phyloP scores from a whole-genome alignment of 2,888 invertebrate species.

The Xestia rhomboidea region DNA sequence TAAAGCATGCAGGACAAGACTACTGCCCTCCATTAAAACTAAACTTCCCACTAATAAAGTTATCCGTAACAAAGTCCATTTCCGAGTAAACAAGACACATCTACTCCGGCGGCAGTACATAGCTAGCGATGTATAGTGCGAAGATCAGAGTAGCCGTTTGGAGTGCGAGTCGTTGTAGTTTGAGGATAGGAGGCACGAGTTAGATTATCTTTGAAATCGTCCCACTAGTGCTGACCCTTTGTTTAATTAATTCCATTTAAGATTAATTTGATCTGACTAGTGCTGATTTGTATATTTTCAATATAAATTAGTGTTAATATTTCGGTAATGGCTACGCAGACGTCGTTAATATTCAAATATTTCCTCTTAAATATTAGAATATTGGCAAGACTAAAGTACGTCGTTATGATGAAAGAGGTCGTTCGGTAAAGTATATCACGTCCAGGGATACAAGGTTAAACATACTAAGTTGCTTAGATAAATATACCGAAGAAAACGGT shows the following conservation, averaged over 20 bases:
- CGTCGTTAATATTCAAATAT: conserved; percentile 16
- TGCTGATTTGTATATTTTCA: conserved; percentile 26
- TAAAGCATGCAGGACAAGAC: conserved; percentile 64
- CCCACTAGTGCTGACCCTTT: conserved; percentile 47
- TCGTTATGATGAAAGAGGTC: conserved; percentile 41
- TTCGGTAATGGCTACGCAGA: background rate
- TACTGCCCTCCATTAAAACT: conserved; percentile 78
- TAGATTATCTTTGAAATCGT: conserved; percentile 58
- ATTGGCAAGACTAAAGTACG: conserved; percentile 31
- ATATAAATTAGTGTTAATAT: conserved; percentile 13
- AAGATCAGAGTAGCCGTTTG: conserved; percentile 68
- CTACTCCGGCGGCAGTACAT: conserved; percentile 59
- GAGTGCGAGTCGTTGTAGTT: conserved; percentile 52
- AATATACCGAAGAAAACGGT: conserved; percentile 52
- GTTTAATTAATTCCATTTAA: conserved; percentile 48
- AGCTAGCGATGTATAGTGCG: conserved; percentile 69
- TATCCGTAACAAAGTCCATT: conserved; percentile 77
- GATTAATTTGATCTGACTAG: conserved; percentile 29
- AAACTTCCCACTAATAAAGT: conserved; percentile 77
- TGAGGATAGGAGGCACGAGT: conserved; percentile 41
- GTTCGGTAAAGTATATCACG: conserved; percentile 44
- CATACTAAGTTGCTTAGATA: conserved; percentile 54
- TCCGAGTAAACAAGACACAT: conserved; percentile 73
- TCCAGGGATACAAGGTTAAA: conserved; percentile 57
- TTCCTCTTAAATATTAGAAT: conserved; percentile 30